Evolutionary conservation across 2,888 invertebrate species (phyloP).

Genomic region (Gymnoscelis rufifasciata): DNA sequence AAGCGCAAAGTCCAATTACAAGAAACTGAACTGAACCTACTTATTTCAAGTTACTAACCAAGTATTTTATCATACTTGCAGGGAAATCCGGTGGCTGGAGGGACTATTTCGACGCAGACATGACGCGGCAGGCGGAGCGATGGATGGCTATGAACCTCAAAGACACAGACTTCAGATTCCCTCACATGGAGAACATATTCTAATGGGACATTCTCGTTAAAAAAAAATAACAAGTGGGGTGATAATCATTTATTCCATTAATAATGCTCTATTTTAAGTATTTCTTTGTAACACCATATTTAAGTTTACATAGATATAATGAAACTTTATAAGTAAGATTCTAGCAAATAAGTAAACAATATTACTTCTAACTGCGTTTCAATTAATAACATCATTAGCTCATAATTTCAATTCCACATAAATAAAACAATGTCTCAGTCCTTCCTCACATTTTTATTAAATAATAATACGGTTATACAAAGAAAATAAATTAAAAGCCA

Average conservation of each 20-base stretch:
- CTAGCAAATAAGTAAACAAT: constrained; percentile 67
- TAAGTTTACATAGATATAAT: constrained; percentile 66
- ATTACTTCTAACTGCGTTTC: constrained; percentile 43
- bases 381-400: constrained; percentile 46
- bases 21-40: too few species aligned
- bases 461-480: constrained; percentile 79
- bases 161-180: constrained; percentile 80
- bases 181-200: constrained; percentile 42
- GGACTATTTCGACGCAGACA: constrained; percentile 83
- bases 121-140: constrained; percentile 81
- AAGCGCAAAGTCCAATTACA: too few species aligned
- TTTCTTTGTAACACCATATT: constrained; percentile 77
- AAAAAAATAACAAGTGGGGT: constrained; percentile 51
- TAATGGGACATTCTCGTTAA: too few species aligned
- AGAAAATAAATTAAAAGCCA: constrained; percentile 77
- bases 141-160: constrained; percentile 84
- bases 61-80: constrained; percentile 21
- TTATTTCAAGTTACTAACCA: too few species aligned
- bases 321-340: constrained; percentile 47
- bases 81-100: constrained; percentile 85
- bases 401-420: constrained; percentile 53
- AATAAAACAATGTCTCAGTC: constrained; percentile 76
- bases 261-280: constrained; percentile 70
- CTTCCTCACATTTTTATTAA: constrained; percentile 73
- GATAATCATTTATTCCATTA: constrained; percentile 77